A percentile compares a stretch with the other conserved stretches of the same genome.
phyloP scores from a whole-genome alignment of 1,140 invertebrate species.

The Anastrepha obliqua region DNA sequence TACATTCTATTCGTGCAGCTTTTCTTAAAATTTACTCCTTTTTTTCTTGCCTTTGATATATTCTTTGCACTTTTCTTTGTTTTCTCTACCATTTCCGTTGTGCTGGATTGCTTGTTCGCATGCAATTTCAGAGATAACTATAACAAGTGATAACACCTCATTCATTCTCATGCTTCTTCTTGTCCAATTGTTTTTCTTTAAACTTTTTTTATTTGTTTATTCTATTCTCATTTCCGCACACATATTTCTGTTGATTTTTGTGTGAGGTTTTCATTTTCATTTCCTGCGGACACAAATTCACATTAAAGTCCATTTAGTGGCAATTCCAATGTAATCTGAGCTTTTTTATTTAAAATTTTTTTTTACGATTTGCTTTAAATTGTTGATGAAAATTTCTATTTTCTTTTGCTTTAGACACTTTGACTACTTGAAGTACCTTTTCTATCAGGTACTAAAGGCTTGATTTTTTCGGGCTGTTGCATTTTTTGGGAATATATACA shows the following conservation, averaged over 20 bases:
- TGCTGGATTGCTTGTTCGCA: background rate
- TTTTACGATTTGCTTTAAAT: background rate
- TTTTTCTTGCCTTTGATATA: background rate
- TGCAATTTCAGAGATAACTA: background rate
- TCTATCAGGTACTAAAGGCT: no score
- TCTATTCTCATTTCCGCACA: background rate
- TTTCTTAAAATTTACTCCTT: background rate
- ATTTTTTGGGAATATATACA: background rate
- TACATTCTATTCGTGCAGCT: background rate
- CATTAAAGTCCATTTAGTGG: background rate
- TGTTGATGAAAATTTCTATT: background rate
- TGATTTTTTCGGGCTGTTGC: background rate
- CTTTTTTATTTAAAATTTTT: background rate
- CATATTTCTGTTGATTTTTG: background rate
- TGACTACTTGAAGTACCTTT: background rate
- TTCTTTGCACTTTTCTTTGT: background rate
- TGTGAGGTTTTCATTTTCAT: constrained; percentile 4
- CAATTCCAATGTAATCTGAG: background rate
- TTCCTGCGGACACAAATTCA: background rate
- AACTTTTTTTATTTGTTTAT: background rate
- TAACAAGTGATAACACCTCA: constrained; percentile 3
- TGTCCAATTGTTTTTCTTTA: background rate
- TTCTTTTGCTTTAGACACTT: background rate
- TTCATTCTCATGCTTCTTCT: background rate
- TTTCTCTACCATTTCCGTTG: background rate